Base-by-base conservation (phyloP, 1,140 invertebrate genomes). In the Drosophila ananassae region DNA sequence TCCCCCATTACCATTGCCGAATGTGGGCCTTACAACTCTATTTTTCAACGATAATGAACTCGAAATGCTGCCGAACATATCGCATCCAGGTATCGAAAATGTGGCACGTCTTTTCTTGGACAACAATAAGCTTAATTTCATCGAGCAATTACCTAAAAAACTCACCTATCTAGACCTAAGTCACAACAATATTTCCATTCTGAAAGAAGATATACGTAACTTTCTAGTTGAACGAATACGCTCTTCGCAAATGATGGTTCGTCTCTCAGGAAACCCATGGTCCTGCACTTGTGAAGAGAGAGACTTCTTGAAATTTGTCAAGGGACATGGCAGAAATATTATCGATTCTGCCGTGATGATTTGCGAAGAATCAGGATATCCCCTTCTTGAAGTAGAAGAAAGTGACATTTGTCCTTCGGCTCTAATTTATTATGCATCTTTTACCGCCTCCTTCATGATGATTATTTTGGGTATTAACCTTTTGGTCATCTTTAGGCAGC, bases 341-440 rank as follows among this genome's bases (percentile, higher is more conserved):
- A 6, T 21, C 6, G 34, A 68, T 25, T 25, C 67, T 7, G 34
- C 28, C 1, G 30, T 46, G 6, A 24, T 68, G n/a, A 12, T 9
- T 17, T 68, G 64, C n/a, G 2, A 2, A 8, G 51, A 8, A 17
- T 39, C 32, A 4, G 30, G 34, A 9, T 52, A 68, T 17, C 12
- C 66, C 1, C 48, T 44, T 0, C 17, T 68, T n/a, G 34, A 28
- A 6, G 32, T 67, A 1, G 51, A 69, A 17, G 9, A 67, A 28
- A 44, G 41, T 5, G n/a, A 39, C 12, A 5, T 69, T 4, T 69
- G 66, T 17, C 62, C 66, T 37, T 69, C 66, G 9, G 32, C 17
- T 2, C 10, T 55, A 8, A n/a, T 17, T 3, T 55, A 67, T 7
- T 69, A 48, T 8, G 25, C 55, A 3, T 24, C 66, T 5, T 17